These are phyloP conservation scores for Pachyseris speciosa DNA, from an alignment of 64 coral and sea anemone genomes.

Conservation along the genomic window DNA sequence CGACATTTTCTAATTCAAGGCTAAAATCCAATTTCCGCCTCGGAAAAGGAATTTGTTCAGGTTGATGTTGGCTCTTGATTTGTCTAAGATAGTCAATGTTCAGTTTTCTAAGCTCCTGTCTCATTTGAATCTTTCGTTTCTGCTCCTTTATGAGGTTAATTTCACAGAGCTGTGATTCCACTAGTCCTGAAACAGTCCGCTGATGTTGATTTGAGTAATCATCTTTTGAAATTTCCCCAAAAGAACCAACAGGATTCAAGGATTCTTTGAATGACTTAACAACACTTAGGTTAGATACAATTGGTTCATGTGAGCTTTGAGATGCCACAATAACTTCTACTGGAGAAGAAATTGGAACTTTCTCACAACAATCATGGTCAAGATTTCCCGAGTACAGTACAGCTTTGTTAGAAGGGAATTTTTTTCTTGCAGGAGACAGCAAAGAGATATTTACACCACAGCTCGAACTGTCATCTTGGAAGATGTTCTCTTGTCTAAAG, in stretches of 20 bases:
- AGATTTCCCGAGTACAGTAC: background rate
- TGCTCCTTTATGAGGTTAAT: slow-evolving; percentile 62
- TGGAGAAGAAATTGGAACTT: background rate
- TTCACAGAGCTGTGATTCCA: slow-evolving; percentile 68
- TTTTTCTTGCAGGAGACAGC: slow-evolving; percentile 38
- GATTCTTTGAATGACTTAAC: background rate
- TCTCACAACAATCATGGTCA: background rate
- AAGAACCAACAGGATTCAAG: background rate
- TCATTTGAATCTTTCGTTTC: slow-evolving; percentile 53
- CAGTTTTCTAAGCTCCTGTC: slow-evolving; percentile 68
- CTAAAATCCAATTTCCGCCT: slow-evolving; percentile 73
- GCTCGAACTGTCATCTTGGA: background rate
- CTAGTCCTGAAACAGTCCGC: slow-evolving; percentile 31
- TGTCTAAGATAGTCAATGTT: slow-evolving; percentile 73
- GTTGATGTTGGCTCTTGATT: slow-evolving; percentile 13
- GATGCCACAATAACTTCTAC: background rate
- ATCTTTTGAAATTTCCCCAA: background rate
- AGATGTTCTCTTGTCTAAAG: slow-evolving; percentile 31
- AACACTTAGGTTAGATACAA: background rate
- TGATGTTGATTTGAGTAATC: background rate
- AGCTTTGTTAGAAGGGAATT: background rate
- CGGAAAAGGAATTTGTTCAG: background rate
- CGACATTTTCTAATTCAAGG: slow-evolving; percentile 50
- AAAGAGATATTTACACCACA: background rate
- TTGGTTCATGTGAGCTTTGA: background rate